These are phyloP conservation scores for Leptinotarsa peninsularis DNA, from an alignment of 2,888 invertebrate species.

Conservation along the genomic window DNA sequence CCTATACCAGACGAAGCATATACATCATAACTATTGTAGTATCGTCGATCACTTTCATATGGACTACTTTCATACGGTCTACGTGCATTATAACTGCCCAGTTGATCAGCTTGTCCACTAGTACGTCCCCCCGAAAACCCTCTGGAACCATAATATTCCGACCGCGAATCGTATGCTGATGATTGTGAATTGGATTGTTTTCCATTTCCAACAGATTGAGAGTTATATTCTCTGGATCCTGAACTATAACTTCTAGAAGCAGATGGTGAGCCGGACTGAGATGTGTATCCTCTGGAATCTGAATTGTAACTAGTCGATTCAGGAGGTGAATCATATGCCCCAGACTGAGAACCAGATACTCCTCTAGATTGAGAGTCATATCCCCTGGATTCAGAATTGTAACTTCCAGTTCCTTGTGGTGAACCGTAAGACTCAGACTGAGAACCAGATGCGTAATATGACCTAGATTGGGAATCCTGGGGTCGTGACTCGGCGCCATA, in stretches of 20 bases:
- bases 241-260: not conserved
- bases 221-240: no score
- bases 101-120: slow-evolving; percentile 20
- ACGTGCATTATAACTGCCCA: slow-evolving; percentile 57
- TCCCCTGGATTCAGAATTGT: not conserved
- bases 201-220: slow-evolving; percentile 1
- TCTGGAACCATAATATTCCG: slow-evolving; percentile 58
- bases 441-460: slow-evolving; percentile 13
- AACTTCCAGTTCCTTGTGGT: not conserved
- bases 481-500: slow-evolving; percentile 34
- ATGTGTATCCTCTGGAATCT: not conserved
- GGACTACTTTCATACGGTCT: slow-evolving; percentile 60
- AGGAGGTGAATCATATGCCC: not conserved
- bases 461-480: slow-evolving; percentile 23
- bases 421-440: not conserved
- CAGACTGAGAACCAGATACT: not conserved
- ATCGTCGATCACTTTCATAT: slow-evolving; percentile 57
- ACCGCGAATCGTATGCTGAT: slow-evolving; percentile 42
- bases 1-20: slow-evolving; percentile 66
- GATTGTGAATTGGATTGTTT: not conserved
- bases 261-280: not conserved
- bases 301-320: not conserved
- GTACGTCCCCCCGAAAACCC: slow-evolving; percentile 13
- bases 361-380: not conserved
- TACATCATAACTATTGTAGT: slow-evolving; percentile 67